phyloP scores from a whole-genome alignment of 2,113 vertebrate genomes.

The Platanista minor region DNA sequence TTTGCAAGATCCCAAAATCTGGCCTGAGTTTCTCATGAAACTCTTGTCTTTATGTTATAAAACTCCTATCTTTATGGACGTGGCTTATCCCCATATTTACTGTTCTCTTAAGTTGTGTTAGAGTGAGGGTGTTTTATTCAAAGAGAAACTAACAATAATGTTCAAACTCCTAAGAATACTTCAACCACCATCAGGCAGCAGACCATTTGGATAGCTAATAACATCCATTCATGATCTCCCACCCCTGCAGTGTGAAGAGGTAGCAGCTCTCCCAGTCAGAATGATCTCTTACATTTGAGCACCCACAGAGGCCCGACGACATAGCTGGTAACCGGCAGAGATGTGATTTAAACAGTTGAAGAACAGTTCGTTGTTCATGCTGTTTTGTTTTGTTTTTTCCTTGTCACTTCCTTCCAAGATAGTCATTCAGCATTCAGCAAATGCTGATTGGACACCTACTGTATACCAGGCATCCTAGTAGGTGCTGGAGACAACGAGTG shows the following conservation, averaged over 20 bases:
- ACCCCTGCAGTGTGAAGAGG: background rate
- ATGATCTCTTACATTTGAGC: background rate
- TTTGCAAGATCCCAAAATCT: background rate
- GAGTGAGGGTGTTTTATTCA: background rate
- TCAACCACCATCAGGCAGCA: background rate
- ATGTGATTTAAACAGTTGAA: background rate
- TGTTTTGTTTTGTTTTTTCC: background rate
- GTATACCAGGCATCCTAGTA: background rate
- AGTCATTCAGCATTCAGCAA: background rate
- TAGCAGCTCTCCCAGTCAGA: background rate
- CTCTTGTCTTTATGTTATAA: background rate
- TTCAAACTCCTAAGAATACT: background rate
- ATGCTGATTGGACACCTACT: background rate
- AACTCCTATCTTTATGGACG: background rate
- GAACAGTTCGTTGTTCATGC: background rate
- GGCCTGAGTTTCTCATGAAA: background rate
- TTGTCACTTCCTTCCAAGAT: background rate
- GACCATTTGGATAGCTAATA: background rate
- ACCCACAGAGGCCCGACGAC: fast-evolving
- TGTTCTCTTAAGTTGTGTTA: background rate
- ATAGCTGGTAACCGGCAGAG: background rate
- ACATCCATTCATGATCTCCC: background rate
- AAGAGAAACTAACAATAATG: background rate
- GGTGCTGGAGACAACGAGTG: background rate
- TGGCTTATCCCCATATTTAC: background rate